These are phyloP conservation scores for Ectropis crepuscularia DNA, from an alignment of 2,888 invertebrate species.

Conservation along the genomic window DNA sequence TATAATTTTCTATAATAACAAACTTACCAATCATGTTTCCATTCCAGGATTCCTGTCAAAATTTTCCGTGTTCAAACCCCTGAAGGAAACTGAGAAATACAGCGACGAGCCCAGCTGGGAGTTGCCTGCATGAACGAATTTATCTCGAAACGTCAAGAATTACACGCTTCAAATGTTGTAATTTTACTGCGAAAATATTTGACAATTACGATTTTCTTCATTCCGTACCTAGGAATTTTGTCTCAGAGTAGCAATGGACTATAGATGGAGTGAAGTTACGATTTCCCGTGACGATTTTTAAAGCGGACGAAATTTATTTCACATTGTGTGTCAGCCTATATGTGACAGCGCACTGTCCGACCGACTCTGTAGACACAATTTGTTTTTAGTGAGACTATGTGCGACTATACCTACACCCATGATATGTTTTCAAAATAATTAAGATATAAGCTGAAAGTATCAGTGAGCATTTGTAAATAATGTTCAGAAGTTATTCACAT, in stretches of 20 bases:
- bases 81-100: conserved; percentile 84
- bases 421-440: too few species aligned
- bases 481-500: too few species aligned
- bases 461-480: too few species aligned
- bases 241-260: background rate
- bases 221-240: background rate
- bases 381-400: too few species aligned
- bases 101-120: conserved; percentile 88
- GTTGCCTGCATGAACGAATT: conserved; percentile 72
- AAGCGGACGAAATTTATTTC: too few species aligned
- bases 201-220: conserved; percentile 16
- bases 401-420: too few species aligned
- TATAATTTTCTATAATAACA: background rate
- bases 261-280: too few species aligned
- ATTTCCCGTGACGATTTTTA: too few species aligned
- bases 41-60: conserved; percentile 79
- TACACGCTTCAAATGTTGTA: conserved; percentile 12
- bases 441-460: too few species aligned
- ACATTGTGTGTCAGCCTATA: too few species aligned
- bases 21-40: conserved; percentile 10
- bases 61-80: conserved; percentile 68
- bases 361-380: too few species aligned
- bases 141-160: conserved; percentile 28
- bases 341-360: too few species aligned
- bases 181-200: conserved; percentile 17